A percentile compares a stretch with the other conserved stretches of the same genome.
These are phyloP conservation scores for Colaptes auratus DNA, from an alignment of 2,113 vertebrate species.

Conservation along the genomic window DNA sequence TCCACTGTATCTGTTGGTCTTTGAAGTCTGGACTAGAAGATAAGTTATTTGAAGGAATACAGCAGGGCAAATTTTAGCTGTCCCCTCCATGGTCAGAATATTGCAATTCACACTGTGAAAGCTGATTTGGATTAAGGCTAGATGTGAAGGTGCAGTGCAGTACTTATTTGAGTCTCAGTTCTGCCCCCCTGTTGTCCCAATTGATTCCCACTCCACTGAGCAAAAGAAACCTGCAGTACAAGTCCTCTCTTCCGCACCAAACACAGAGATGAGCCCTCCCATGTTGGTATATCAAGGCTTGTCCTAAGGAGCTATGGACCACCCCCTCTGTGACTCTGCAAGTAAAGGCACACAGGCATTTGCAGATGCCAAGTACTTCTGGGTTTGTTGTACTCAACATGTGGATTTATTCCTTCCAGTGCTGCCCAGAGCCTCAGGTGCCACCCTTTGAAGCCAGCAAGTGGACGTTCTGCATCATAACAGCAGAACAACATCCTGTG, in stretches of 20 bases:
- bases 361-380: not conserved
- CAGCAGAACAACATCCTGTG: not conserved
- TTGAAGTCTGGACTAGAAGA: not conserved
- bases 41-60: not conserved
- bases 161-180: not conserved
- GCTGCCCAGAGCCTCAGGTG: not conserved
- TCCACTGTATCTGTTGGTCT: not conserved
- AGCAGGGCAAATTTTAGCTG: not conserved
- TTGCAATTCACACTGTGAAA: not conserved
- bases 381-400: not conserved
- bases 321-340: not conserved
- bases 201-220: not conserved
- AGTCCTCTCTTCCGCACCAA: not conserved
- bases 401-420: not conserved
- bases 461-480: not conserved
- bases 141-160: not conserved
- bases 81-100: not conserved
- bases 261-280: too few relatives aligned
- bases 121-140: not conserved
- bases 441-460: not conserved
- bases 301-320: not conserved
- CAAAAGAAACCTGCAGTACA: not conserved
- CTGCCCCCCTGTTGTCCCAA: not conserved
- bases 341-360: not conserved
- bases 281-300: not conserved